Conservation (phyloP, 1,140 invertebrate species). For the Eumaeus atala region DNA sequence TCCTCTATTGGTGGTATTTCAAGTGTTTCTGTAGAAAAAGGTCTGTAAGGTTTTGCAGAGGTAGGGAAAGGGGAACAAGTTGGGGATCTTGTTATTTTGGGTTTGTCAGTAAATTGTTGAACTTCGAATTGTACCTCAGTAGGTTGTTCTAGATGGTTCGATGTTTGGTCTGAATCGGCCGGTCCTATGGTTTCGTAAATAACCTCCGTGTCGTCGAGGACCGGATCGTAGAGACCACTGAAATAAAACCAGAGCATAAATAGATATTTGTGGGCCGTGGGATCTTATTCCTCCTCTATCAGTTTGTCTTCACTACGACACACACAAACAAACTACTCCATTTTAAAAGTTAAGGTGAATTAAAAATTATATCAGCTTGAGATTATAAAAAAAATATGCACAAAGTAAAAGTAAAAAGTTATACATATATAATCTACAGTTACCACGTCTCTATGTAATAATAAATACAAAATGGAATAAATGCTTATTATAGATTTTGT, state of each 20-base stretch:
- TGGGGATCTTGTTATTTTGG: slow-evolving; percentile 28
- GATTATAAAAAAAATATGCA: no score
- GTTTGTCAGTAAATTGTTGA: slow-evolving; percentile 31
- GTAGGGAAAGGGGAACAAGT: slow-evolving; percentile 37
- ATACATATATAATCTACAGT: no score
- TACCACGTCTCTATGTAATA: no score
- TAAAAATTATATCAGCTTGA: no score
- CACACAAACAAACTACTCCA: no score
- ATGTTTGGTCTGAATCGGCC: slow-evolving; percentile 43
- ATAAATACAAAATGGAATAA: no score
- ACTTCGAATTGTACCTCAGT: slow-evolving; percentile 48
- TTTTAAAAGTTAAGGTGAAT: no score
- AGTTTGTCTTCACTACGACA: no score
- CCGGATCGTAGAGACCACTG: slow-evolving; percentile 57
- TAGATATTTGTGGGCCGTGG: no score
- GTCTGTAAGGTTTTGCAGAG: slow-evolving; percentile 42
- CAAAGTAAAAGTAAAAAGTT: no score
- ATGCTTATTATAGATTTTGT: no score
- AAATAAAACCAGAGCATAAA: slow-evolving; percentile 19
- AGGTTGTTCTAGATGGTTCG: slow-evolving; percentile 25
- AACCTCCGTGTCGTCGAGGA: slow-evolving; percentile 45
- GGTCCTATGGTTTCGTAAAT: slow-evolving; percentile 46
- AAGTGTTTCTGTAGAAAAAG: slow-evolving; percentile 50
- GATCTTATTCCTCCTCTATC: no score
- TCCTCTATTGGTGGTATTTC: slow-evolving; percentile 48